phyloP scores from a whole-genome alignment of 2,113 vertebrate species.

The Todiramphus chloris region DNA sequence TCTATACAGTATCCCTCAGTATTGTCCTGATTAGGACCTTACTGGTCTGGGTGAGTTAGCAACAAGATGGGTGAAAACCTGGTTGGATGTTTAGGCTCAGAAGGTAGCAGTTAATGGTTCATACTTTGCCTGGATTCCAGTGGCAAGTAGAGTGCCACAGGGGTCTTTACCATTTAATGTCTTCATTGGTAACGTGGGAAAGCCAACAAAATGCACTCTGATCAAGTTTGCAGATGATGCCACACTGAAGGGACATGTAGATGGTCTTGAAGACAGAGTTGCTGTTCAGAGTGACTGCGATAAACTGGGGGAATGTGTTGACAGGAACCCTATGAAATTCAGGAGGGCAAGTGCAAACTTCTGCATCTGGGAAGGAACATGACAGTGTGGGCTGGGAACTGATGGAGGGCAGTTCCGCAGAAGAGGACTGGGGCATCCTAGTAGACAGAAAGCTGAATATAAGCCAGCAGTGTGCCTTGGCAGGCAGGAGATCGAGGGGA shows the following conservation, averaged over 20 bases:
- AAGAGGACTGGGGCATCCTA: background rate
- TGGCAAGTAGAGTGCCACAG: background rate
- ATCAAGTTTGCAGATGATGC: background rate
- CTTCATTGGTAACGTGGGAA: background rate
- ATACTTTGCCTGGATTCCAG: background rate
- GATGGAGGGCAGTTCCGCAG: background rate
- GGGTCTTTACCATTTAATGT: background rate
- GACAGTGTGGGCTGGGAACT: background rate
- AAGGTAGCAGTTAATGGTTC: background rate
- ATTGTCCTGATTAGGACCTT: background rate
- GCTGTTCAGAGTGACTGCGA: background rate
- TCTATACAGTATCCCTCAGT: background rate
- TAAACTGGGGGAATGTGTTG: background rate
- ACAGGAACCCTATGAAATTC: background rate
- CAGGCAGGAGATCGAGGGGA: rapidly evolving
- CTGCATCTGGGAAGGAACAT: background rate
- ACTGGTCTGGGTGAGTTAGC: background rate
- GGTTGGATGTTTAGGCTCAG: background rate
- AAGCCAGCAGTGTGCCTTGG: background rate
- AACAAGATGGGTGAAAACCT: background rate
- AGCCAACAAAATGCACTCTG: background rate
- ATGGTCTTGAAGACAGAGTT: background rate
- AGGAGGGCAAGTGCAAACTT: background rate
- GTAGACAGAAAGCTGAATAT: background rate
- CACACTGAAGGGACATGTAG: background rate